A percentile compares a stretch with the other conserved stretches of the same genome.
Conservation (phyloP, 2,113 vertebrate species). For the Pipa parva region DNA sequence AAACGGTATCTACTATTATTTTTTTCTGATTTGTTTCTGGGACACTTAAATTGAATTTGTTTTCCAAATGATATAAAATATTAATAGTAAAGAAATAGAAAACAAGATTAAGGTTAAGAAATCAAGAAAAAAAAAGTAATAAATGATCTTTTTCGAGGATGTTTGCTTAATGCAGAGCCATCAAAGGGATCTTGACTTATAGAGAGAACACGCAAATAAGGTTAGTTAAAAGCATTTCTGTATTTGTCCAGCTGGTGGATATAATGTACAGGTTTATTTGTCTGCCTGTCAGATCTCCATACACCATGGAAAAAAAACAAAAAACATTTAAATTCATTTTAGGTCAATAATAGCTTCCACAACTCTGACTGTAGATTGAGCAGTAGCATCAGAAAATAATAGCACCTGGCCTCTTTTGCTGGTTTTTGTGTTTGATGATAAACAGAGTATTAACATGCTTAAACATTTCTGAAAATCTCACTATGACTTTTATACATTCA, state of each 20-base stretch:
- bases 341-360: conserved; percentile 23
- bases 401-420: background rate
- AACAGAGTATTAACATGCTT: no score
- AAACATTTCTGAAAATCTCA: no score
- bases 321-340: conserved; percentile 23
- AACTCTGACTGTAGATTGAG: conserved; percentile 12
- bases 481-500: no score
- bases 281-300: conserved; percentile 8
- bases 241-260: conserved; percentile 29
- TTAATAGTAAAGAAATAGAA: no score
- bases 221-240: conserved; percentile 5
- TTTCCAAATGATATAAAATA: no score
- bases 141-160: background rate
- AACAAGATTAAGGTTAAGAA: background rate
- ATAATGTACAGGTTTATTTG: conserved; percentile 17
- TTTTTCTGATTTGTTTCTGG: no score
- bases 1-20: no score
- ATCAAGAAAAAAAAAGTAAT: background rate
- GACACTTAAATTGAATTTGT: no score
- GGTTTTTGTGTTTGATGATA: no score
- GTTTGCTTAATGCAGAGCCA: background rate
- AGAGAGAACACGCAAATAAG: background rate
- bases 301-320: conserved; percentile 21
- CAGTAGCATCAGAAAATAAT: background rate
- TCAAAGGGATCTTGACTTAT: conserved; percentile 1